Evolutionary conservation across 1,140 invertebrate genomes (phyloP).

Genomic region (Phymastichus coffea): DNA sequence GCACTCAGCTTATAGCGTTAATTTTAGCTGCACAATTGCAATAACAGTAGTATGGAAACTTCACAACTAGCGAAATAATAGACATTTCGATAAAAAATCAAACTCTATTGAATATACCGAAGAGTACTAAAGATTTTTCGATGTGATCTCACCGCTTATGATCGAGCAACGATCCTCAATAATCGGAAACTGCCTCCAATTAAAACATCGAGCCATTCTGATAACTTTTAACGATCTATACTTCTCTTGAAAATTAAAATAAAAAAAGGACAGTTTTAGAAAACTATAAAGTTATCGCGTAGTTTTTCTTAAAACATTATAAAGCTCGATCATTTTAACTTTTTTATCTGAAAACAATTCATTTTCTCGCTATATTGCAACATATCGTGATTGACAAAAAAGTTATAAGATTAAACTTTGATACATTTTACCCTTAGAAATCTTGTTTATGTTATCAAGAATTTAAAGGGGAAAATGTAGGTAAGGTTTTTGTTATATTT

Average conservation of each 20-base stretch:
- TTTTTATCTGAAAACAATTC: conserved; percentile 10
- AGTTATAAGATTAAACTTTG: conserved; percentile 17
- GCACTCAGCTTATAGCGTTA: no score
- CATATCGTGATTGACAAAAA: conserved; percentile 11
- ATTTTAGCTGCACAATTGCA: no score
- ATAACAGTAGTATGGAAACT: no score
- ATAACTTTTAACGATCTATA: neutral
- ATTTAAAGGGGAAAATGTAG: no score
- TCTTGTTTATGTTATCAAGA: neutral
- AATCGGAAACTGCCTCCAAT: no score
- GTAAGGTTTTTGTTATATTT: neutral
- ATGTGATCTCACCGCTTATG: no score
- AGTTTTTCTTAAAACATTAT: neutral
- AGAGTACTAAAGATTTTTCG: no score
- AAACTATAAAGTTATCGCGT: neutral
- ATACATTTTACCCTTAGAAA: conserved; percentile 1
- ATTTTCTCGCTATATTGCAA: neutral
- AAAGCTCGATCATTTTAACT: conserved; percentile 17
- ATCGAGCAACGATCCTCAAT: no score
- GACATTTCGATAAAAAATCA: no score
- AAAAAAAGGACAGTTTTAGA: neutral
- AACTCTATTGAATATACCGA: no score
- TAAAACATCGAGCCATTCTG: no score
- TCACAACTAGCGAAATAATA: no score
- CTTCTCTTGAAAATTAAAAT: neutral